Conservation (phyloP, 2,113 vertebrate genomes). For the Bothrops jararaca region DNA sequence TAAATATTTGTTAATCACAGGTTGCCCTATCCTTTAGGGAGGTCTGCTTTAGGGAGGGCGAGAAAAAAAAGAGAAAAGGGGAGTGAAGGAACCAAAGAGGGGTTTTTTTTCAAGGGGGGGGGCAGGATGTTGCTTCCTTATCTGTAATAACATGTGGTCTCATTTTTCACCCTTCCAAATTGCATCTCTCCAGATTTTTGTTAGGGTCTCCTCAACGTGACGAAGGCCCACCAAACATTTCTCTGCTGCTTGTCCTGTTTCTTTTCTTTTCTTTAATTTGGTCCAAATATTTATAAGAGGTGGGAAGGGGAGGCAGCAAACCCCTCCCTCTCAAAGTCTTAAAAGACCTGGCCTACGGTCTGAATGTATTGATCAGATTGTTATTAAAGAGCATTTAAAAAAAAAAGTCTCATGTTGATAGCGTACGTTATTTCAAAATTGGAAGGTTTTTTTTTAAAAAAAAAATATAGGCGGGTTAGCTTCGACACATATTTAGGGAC, state of each 20-base stretch:
- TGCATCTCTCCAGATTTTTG: background rate
- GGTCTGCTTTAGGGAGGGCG: background rate
- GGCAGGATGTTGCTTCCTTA: background rate
- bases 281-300: slow-evolving; percentile 2
- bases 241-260: background rate
- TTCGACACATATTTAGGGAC: background rate
- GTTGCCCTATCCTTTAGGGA: background rate
- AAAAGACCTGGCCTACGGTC: background rate
- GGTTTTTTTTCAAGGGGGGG: background rate
- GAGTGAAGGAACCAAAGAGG: background rate
- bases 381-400: slow-evolving; percentile 16
- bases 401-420: background rate
- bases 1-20: background rate
- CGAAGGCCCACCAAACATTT: background rate
- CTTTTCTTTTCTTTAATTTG: background rate
- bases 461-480: background rate
- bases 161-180: background rate
- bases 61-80: background rate
- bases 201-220: background rate
- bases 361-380: slow-evolving; percentile 7
- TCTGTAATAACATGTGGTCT: slow-evolving; percentile 14
- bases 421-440: background rate
- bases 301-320: background rate
- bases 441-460: background rate
- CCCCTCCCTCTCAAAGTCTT: background rate